Percentiles rank a stretch among this genome's conserved stretches.
Conservation (phyloP, 1,140 invertebrate species). For the Cataglyphis hispanica region DNA sequence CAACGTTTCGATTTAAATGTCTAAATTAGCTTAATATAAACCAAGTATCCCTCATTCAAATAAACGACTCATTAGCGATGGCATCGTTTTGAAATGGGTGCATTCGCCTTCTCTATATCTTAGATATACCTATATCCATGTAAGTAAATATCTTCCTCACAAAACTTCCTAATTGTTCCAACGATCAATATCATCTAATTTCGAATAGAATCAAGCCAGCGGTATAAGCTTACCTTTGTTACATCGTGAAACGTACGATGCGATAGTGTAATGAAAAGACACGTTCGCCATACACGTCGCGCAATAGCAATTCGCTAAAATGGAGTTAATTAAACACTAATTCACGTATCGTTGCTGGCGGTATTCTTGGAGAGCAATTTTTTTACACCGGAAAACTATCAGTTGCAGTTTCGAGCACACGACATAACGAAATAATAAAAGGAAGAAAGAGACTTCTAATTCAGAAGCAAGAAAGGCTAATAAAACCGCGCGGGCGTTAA, state of each 20-base stretch:
- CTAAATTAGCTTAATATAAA: constrained; percentile 40
- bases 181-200: constrained; percentile 33
- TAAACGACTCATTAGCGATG: constrained; percentile 12
- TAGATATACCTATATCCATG: background rate
- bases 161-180: background rate
- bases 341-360: constrained; percentile 40
- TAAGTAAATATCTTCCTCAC: constrained; percentile 45
- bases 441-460: background rate
- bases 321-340: constrained; percentile 68
- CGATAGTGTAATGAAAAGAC: constrained; percentile 53
- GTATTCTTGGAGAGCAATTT: constrained; percentile 51
- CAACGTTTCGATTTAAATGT: constrained; percentile 32
- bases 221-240: background rate
- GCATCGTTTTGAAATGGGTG: constrained; percentile 13
- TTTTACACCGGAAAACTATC: constrained; percentile 43
- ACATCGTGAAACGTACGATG: background rate
- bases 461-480: background rate
- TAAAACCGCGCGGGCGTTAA: constrained; percentile 60
- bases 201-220: background rate
- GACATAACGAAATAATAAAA: background rate
- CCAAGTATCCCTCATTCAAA: background rate
- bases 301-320: constrained; percentile 67
- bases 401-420: background rate
- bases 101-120: background rate
- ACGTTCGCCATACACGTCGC: constrained; percentile 41